Evolutionary conservation across 2,797 vertebrate species (phyloP).

Genomic region (Mionectes olivaceus): DNA sequence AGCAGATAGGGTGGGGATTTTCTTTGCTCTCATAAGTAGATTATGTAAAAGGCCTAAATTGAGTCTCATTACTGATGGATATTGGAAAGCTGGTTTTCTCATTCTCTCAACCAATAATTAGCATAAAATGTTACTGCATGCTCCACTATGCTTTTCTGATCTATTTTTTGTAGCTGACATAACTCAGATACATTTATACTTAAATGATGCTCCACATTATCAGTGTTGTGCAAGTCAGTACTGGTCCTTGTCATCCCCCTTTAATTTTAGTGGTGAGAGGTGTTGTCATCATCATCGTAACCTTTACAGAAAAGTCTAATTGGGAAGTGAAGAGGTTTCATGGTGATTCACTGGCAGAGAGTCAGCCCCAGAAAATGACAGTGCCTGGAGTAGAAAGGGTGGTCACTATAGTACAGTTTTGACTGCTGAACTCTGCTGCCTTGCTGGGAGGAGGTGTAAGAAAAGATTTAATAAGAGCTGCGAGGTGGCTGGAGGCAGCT

Average conservation of each 20-base stretch:
- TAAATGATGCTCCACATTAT: not conserved
- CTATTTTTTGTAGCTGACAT: not conserved
- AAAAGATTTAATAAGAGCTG: not conserved
- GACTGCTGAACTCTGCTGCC: not conserved
- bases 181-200: not conserved
- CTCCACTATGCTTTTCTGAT: not conserved
- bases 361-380: not conserved
- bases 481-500: not conserved
- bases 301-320: not conserved
- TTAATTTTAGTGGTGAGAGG: not conserved
- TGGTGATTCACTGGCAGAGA: not conserved
- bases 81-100: not conserved
- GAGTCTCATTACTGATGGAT: constrained; percentile 12
- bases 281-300: not conserved
- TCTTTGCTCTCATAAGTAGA: constrained; percentile 3
- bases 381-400: accelerated
- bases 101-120: not conserved
- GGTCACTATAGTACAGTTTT: not conserved
- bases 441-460: not conserved
- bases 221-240: not conserved
- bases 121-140: not conserved
- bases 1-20: constrained; percentile 19
- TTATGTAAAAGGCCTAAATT: constrained; percentile 38
- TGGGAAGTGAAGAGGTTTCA: not conserved
- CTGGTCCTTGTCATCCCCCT: not conserved